Base-by-base conservation (phyloP, 2,888 invertebrate species). In the Epiblema foenella region DNA sequence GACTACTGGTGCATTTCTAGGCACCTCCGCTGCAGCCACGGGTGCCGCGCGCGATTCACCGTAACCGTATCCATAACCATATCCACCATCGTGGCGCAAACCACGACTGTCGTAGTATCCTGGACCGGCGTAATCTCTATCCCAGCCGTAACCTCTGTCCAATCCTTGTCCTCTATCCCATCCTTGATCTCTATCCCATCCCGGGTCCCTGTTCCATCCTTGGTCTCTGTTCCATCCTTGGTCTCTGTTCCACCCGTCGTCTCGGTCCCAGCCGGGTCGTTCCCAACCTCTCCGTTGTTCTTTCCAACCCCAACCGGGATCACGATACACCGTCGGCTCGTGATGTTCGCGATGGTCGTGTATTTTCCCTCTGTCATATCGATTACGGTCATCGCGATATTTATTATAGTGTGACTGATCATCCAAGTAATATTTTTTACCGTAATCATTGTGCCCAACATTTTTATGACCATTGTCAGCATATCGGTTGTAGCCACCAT, bases 351-450 rank as follows among this genome's bases (percentile, higher is more conserved):
- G 86, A 24, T 85, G 84, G 75, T 91, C 88, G 51, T 87, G 87
- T 37, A 85, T 74, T 62, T 92, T 89, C 63, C 88, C 89, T 70
- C 89, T 86, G 29, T 90, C 88, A 68, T 88, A 88, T 51, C 81
- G 88, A 74, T 89, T 90, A 15, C 86, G 89, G 37, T 85, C 89
- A 65, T 91, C 88, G 12, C 85, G 87, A 74, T 91, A 89, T 74
- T 89, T 91, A 75, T 93, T 88, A 70, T 92, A 89, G 72, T 90
- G 85, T 71, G 90, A 81, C 59, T 83, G 80, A 70, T 94, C 93
- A 70, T 94, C 91, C 71, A 93, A 82, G 75, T 93, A 89, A 75
- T 92, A 90, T 65, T 93, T 93, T 74, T 90, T 90, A 8, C 89
- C 92, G 70, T 93, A 88, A 74, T 93, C 91, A 74, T 88, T 89